Base-by-base conservation (phyloP, 2,797 vertebrate genomes). In the Siniperca obscura region DNA sequence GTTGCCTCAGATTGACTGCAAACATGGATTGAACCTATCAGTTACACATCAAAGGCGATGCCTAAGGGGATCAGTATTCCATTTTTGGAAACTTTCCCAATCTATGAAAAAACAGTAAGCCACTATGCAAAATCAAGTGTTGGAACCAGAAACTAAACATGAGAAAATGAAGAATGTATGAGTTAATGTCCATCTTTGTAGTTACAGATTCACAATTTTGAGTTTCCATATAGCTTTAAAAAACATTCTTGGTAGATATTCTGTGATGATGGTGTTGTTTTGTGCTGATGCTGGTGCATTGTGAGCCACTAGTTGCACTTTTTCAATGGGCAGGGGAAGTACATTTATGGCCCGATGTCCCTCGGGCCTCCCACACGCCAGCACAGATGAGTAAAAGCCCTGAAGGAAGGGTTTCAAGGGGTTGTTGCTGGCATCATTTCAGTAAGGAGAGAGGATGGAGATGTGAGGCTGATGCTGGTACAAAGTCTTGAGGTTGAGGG, bases 281-380 rank as follows among this genome's bases (percentile, higher is more conserved):
- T 60, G 21, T 46, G 38, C 70, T 40, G 44, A 22, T 75, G 25
- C 30, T 38, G 25, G 3, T 67, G 22, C 61, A 30, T 27, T 68
- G 50, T 70, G 36, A 81, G 70, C 68, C 67, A 61, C 62, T 42
- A 74, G 34, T 70, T 85, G 74, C 57, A 80, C 56, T 70, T 85
- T 74, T 52, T 68, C 69, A 81, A 65, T 82, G 77, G 85, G 74
- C 78, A 79, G 25, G 46, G 70, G 74, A 85, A 76, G 66, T 74
- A 77, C 40, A 83, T 84, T 72, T 82, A 84, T 78, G 76, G 68
- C 61, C 68, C 9, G 48, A 77, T 84, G 55, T 84, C 76, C 77
- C 62, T 75, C 6, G 25, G 67, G 80, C 78, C 75, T 86, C 85
- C 84, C 73, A 87, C 80, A 53, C 12, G 0, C 48, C 65, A 70